phyloP scores from a whole-genome alignment of 1,140 invertebrate genomes.

The Drosophila arawakana region DNA sequence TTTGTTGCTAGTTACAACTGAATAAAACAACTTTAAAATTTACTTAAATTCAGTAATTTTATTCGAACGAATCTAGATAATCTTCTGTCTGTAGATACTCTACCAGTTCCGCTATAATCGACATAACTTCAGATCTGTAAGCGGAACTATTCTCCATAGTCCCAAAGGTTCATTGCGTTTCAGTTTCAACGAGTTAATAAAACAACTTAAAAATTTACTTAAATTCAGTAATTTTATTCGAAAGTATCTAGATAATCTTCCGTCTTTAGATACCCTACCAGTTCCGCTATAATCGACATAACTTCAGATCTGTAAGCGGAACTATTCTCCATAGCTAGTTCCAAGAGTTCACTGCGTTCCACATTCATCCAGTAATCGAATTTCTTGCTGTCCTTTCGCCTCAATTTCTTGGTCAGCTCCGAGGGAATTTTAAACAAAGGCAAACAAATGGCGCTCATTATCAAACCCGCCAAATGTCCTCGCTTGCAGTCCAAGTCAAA shows the following conservation, averaged over 20 bases:
- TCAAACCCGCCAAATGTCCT: constrained; percentile 33
- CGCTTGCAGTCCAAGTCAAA: constrained; percentile 38
- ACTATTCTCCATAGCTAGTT: constrained; percentile 34
- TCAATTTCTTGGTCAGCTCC: constrained; percentile 25
- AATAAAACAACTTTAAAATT: constrained; percentile 5
- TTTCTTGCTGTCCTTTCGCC: constrained; percentile 17
- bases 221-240: background rate
- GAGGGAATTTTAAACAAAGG: constrained; percentile 39
- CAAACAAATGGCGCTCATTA: constrained; percentile 33
- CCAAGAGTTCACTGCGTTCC: constrained; percentile 41
- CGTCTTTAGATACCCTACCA: constrained; percentile 40
- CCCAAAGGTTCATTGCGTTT: constrained; percentile 41
- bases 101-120: constrained; percentile 42
- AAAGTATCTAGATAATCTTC: background rate
- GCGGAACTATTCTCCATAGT: constrained; percentile 27
- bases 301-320: constrained; percentile 29
- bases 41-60: background rate
- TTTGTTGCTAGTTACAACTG: constrained; percentile 28
- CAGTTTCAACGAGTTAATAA: no score
- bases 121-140: constrained; percentile 34
- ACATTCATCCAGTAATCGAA: constrained; percentile 57
- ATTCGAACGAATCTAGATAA: background rate
- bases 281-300: constrained; percentile 35
- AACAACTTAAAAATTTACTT: background rate
- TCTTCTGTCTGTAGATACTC: constrained; percentile 31